A percentile compares a stretch with the other conserved stretches of the same genome.
These are phyloP conservation scores for Irena cyanogastra DNA, from an alignment of 2,113 vertebrate species.

Conservation along the genomic window DNA sequence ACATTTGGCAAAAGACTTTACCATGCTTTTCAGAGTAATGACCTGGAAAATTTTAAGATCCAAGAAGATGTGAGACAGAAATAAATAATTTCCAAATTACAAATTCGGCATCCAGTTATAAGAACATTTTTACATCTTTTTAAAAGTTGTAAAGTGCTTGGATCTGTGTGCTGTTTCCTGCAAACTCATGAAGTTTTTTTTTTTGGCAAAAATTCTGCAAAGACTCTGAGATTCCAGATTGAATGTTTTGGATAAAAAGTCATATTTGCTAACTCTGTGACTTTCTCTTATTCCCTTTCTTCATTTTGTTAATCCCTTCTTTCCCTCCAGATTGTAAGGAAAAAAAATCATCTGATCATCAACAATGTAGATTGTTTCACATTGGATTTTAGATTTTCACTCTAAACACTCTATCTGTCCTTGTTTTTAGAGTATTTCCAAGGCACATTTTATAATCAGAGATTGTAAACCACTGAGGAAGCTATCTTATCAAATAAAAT, in stretches of 20 bases:
- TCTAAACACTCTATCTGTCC: not conserved
- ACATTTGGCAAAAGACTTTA: not conserved
- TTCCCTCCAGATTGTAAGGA: not conserved
- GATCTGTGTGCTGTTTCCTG: constrained; percentile 3
- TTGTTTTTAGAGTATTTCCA: not conserved
- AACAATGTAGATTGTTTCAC: not conserved
- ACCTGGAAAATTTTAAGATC: not conserved
- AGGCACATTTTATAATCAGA: not conserved
- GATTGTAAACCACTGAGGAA: not conserved
- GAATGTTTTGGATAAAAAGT: constrained; percentile 11
- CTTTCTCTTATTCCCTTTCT: constrained; percentile 1
- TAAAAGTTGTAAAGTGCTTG: constrained; percentile 5
- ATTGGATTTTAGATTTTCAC: not conserved
- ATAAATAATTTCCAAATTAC: not conserved
- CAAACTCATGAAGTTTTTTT: not conserved
- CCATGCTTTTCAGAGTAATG: not conserved
- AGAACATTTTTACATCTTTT: constrained; percentile 26
- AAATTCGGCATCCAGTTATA: not conserved
- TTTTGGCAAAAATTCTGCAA: not conserved
- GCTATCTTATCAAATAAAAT: not conserved
- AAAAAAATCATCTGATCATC: not conserved
- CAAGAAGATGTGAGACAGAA: constrained; percentile 26
- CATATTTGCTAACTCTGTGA: not conserved
- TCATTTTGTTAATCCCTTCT: not conserved
- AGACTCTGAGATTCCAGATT: not conserved